Evolutionary conservation across 2,888 invertebrate genomes (phyloP).

Genomic region (Sturmia bella): DNA sequence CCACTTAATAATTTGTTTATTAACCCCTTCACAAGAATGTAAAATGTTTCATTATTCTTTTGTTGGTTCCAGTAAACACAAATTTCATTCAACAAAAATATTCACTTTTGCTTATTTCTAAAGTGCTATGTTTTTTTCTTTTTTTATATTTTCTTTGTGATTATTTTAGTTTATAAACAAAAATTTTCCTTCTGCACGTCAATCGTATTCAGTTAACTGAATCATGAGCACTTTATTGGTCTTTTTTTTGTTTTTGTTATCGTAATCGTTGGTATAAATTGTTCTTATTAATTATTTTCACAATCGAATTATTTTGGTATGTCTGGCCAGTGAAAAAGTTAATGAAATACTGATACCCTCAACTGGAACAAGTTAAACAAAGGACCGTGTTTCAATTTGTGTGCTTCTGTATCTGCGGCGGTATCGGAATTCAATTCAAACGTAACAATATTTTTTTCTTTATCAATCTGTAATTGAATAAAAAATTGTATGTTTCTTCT

Average conservation of each 20-base stretch:
- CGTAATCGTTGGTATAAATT: neutral
- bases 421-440: slow-evolving; percentile 51
- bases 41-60: neutral
- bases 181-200: neutral
- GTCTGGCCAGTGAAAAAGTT: slow-evolving; percentile 61
- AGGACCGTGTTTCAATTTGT: slow-evolving; percentile 39
- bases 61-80: neutral
- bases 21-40: neutral
- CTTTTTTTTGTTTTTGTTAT: neutral
- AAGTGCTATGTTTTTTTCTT: neutral
- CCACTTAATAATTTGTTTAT: neutral
- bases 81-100: neutral
- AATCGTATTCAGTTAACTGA: neutral
- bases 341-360: slow-evolving; percentile 54
- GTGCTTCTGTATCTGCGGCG: slow-evolving; percentile 30
- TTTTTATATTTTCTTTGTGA: neutral
- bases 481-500: slow-evolving; percentile 42
- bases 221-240: neutral
- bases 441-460: slow-evolving; percentile 35
- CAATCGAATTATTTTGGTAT: slow-evolving; percentile 20
- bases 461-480: slow-evolving; percentile 57
- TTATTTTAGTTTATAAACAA: neutral
- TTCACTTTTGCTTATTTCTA: neutral
- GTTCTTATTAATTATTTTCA: slow-evolving; percentile 13
- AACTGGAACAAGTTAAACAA: slow-evolving; percentile 30